Percentiles rank a stretch among this genome's conserved stretches.
Evolutionary conservation across 2,888 invertebrate species (phyloP).

Genomic region (Drepanosiphum platanoidis): DNA sequence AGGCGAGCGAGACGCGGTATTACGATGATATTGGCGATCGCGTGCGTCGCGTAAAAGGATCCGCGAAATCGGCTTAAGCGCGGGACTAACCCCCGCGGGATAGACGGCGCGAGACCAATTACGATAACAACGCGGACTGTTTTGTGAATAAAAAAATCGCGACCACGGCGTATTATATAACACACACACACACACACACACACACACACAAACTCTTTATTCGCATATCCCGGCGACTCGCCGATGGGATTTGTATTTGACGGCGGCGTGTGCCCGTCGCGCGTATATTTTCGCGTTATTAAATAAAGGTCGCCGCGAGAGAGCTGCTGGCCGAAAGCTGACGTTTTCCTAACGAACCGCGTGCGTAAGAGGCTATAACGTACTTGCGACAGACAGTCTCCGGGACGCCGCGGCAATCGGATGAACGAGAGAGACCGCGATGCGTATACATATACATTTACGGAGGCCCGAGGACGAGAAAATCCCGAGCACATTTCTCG

Average conservation of each 20-base stretch:
- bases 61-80: constrained; percentile 47
- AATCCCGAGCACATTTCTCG: constrained; percentile 38
- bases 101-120: constrained; percentile 48
- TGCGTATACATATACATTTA: too few species aligned
- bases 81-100: constrained; percentile 43
- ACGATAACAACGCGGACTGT: constrained; percentile 55
- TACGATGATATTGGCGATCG: constrained; percentile 14
- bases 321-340: constrained; percentile 49
- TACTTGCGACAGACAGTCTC: neutral
- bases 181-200: neutral
- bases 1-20: too few species aligned
- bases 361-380: neutral
- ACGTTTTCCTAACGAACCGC: constrained; percentile 48
- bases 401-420: neutral
- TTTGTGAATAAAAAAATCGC: constrained; percentile 35
- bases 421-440: too few species aligned
- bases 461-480: neutral
- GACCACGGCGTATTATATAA: too few species aligned
- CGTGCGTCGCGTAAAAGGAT: constrained; percentile 46
- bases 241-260: constrained; percentile 51
- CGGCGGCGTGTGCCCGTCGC: neutral
- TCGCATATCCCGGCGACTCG: neutral
- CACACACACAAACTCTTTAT: neutral
- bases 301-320: constrained; percentile 21
- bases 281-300: neutral